Conservation (phyloP, 2,888 invertebrate species). For the Tetanocera ferruginea region DNA sequence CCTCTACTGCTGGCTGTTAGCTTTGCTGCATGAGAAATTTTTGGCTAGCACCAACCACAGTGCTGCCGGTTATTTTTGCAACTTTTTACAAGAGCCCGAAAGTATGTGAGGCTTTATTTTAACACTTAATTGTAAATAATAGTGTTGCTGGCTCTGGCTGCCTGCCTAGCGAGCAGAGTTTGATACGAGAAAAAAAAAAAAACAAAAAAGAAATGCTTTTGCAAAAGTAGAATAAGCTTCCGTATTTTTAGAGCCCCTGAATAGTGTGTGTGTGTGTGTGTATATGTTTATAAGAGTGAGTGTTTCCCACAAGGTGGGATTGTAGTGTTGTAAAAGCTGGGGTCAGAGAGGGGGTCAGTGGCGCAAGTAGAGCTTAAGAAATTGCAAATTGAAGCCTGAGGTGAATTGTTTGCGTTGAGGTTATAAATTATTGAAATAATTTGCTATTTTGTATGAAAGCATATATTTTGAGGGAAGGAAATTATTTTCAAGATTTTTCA, state of each 20-base stretch:
- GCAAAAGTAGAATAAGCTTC: not conserved
- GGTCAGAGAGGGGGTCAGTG: not conserved
- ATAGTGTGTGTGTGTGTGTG: not conserved
- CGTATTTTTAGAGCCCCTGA: not conserved
- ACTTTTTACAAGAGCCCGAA: not conserved
- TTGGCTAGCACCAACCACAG: too few species aligned
- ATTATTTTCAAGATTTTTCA: not conserved
- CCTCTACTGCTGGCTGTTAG: not conserved
- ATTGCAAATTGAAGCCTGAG: conserved; percentile 7
- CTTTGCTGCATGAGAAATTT: too few species aligned
- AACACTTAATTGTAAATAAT: conserved; percentile 26
- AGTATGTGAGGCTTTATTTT: conserved; percentile 19
- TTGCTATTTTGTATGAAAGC: not conserved
- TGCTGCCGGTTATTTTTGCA: not conserved
- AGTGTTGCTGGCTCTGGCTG: conserved; percentile 3
- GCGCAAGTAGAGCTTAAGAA: not conserved
- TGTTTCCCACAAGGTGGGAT: not conserved
- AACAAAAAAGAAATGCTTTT: not conserved
- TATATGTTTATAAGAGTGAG: not conserved
- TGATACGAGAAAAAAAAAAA: not conserved
- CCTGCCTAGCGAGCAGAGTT: not conserved
- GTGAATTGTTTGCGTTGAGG: not conserved
- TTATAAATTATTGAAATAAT: conserved; percentile 41
- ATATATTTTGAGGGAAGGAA: not conserved
- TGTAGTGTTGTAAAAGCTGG: not conserved